phyloP scores from a whole-genome alignment of 2,888 invertebrate species.

The Ditylenchus weischeri region DNA sequence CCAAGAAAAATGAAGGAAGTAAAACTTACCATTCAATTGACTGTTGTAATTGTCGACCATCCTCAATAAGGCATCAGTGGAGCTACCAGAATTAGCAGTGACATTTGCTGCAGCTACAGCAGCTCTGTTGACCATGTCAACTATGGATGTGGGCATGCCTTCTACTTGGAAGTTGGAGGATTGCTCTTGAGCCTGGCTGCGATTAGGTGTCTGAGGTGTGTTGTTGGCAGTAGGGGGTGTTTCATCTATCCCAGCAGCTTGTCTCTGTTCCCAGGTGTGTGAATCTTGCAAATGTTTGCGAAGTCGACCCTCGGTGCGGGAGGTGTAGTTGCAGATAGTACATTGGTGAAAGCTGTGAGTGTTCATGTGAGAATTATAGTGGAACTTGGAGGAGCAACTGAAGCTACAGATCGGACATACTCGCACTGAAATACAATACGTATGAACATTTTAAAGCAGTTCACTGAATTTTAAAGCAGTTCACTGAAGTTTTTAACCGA shows the following conservation, averaged over 20 bases:
- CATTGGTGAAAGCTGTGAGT: conserved; percentile 64
- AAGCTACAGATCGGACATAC: conserved; percentile 34
- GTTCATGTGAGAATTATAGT: conserved; percentile 66
- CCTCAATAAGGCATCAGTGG: neutral
- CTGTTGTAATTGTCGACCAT: conserved; percentile 19
- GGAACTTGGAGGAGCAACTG: conserved; percentile 55
- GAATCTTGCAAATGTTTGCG: conserved; percentile 64
- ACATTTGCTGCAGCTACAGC: conserved; percentile 21
- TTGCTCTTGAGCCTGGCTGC: neutral
- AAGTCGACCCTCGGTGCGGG: conserved; percentile 64
- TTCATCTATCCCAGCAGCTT: conserved; percentile 51
- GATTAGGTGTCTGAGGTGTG: neutral
- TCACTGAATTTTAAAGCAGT: too few species aligned
- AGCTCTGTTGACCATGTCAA: conserved; percentile 38
- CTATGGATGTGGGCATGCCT: conserved; percentile 34
- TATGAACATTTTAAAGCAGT: too few species aligned
- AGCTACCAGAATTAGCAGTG: neutral
- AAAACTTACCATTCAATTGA: neutral
- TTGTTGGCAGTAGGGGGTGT: neutral
- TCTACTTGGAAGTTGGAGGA: conserved; percentile 13
- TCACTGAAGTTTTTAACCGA: too few species aligned
- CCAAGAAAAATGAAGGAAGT: too few species aligned
- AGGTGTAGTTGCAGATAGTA: conserved; percentile 64
- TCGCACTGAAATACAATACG: neutral
- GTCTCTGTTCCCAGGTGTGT: conserved; percentile 61